These are phyloP conservation scores for Epinotia nisella DNA, from an alignment of 2,888 invertebrate genomes.

Conservation along the genomic window DNA sequence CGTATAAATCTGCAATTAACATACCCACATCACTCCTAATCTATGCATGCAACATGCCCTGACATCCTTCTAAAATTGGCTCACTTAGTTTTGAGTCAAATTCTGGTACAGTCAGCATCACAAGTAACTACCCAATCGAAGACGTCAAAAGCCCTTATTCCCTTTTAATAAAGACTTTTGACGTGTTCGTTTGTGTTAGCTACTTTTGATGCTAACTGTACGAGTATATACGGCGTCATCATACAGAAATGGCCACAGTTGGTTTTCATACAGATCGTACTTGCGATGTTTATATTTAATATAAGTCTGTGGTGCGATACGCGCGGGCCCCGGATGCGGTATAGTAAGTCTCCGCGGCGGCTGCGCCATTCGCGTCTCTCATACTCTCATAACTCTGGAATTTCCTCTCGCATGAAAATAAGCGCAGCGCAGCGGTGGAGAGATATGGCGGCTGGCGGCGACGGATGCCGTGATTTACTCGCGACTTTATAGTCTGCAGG, in stretches of 20 bases:
- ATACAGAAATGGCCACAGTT: neutral
- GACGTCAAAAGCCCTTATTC: too few species aligned
- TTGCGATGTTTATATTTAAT: neutral
- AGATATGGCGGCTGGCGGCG: slow-evolving; percentile 15
- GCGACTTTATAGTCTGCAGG: slow-evolving; percentile 4
- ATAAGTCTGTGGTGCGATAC: neutral
- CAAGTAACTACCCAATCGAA: too few species aligned
- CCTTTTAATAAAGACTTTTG: too few species aligned
- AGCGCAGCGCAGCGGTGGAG: neutral
- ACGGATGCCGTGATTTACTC: slow-evolving; percentile 22
- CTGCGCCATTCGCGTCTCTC: neutral
- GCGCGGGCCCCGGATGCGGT: neutral
- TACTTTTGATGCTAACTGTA: too few species aligned
- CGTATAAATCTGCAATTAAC: neutral
- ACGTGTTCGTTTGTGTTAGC: too few species aligned
- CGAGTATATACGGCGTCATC: neutral
- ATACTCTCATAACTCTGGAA: neutral
- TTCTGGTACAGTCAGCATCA: too few species aligned
- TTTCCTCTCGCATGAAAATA: slow-evolving; percentile 19
- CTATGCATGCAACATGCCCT: neutral
- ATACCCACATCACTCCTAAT: too few species aligned
- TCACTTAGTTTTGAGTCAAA: too few species aligned
- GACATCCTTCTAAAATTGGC: neutral
- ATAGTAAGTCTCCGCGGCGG: neutral
- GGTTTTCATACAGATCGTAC: neutral